Evolutionary conservation across 23 tunicate species (phyloP).

Genomic region (Aplidium turbinatum): DNA sequence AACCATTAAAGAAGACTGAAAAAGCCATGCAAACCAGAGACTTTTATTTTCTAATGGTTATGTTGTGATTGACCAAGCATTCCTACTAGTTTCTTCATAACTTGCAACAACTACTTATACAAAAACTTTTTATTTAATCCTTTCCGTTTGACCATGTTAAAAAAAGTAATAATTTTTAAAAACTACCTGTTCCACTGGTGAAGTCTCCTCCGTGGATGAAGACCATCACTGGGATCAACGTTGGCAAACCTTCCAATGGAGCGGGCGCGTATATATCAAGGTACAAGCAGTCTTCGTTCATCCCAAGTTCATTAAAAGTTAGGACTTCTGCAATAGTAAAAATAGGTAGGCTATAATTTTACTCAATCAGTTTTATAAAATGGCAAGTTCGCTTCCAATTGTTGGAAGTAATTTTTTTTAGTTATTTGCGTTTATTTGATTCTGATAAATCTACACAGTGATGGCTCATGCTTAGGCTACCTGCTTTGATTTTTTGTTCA

Average conservation of each 20-base stretch:
- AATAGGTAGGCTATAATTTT: neutral
- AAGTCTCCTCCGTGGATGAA: slow-evolving; percentile 82
- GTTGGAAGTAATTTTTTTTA: neutral
- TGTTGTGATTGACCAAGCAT: no score
- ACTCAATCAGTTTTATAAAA: neutral
- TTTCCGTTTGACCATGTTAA: neutral
- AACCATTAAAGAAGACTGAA: no score
- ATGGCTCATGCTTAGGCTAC: no score
- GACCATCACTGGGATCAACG: slow-evolving; percentile 58
- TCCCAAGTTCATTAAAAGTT: neutral
- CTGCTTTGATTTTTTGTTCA: no score
- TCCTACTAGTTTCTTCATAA: no score
- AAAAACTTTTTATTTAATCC: no score
- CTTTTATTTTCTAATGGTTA: no score
- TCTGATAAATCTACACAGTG: no score
- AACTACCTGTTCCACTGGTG: slow-evolving; percentile 59
- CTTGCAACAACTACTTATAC: no score
- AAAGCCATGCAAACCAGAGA: no score
- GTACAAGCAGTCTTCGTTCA: slow-evolving; percentile 69
- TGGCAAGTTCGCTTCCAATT: neutral
- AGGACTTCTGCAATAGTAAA: neutral
- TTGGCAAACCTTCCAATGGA: neutral
- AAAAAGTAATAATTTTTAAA: neutral
- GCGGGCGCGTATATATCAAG: slow-evolving; percentile 69
- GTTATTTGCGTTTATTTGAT: no score